Evolutionary conservation across 1,140 invertebrate genomes (phyloP).

Genomic region (Nephila pilipes): DNA sequence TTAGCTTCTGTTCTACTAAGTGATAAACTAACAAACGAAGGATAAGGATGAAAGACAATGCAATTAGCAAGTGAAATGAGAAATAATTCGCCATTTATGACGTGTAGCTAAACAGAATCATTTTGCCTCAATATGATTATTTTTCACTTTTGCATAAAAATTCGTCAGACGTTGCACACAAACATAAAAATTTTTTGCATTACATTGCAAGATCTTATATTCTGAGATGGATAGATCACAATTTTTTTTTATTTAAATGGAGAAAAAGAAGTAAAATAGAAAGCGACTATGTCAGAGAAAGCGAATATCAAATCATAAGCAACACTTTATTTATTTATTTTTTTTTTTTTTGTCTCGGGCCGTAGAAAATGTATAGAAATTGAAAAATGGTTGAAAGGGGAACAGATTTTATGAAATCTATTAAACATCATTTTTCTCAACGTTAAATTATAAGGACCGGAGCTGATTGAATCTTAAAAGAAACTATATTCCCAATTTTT

Average conservation of each 20-base stretch:
- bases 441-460: no score
- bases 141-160: neutral
- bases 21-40: neutral
- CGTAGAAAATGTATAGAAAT: no score
- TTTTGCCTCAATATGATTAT: neutral
- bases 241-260: neutral
- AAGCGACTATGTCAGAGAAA: no score
- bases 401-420: no score
- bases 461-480: no score
- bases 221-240: neutral
- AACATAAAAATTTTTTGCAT: neutral
- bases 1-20: neutral
- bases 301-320: no score
- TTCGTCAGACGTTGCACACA: neutral
- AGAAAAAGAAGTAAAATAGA: neutral
- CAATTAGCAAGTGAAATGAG: constrained; percentile 26
- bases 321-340: no score
- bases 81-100: neutral
- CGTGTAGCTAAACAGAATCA: neutral
- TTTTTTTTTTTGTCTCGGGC: no score
- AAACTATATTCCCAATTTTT: no score
- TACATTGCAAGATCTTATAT: neutral
- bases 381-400: no score
- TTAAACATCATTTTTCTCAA: no score
- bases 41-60: neutral